phyloP scores from a whole-genome alignment of 2,113 vertebrate species.

The Xyliphius kryptos region DNA sequence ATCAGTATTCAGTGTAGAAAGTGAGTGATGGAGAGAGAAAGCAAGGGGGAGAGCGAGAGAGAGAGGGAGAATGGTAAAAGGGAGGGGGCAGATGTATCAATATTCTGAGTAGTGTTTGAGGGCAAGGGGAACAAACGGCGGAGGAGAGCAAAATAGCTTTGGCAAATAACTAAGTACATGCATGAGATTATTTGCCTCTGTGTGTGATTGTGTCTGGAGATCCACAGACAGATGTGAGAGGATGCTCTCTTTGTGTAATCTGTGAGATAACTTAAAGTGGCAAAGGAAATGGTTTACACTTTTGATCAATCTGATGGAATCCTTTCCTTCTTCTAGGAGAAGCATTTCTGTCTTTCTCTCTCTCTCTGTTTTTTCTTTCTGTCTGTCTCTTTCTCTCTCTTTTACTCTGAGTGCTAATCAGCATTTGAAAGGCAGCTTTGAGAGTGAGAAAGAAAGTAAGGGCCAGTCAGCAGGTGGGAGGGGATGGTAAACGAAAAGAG shows the following conservation, averaged over 20 bases:
- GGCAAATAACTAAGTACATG: slow-evolving; percentile 46
- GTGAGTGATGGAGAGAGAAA: slow-evolving; percentile 70
- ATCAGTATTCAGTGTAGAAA: slow-evolving; percentile 78
- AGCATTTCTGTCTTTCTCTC: too few species aligned
- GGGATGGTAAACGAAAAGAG: slow-evolving; percentile 60
- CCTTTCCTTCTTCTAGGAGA: too few species aligned
- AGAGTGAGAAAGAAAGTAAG: slow-evolving; percentile 74
- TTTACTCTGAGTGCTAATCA: slow-evolving; percentile 69
- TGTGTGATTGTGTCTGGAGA: too few species aligned
- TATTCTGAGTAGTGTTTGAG: slow-evolving; percentile 79
- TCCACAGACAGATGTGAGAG: too few species aligned
- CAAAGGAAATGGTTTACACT: too few species aligned
- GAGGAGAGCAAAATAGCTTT: slow-evolving; percentile 54
- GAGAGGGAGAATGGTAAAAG: slow-evolving; percentile 39
- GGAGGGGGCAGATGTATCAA: slow-evolving; percentile 74
- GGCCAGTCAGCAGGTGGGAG: slow-evolving; percentile 49
- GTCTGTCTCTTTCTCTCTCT: slow-evolving; percentile 43
- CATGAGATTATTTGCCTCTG: slow-evolving; percentile 69
- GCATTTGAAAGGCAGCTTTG: slow-evolving; percentile 77
- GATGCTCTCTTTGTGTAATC: too few species aligned
- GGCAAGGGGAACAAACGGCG: slow-evolving; percentile 71
- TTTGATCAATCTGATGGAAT: too few species aligned
- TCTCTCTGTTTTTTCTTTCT: slow-evolving; percentile 46
- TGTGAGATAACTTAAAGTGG: too few species aligned
- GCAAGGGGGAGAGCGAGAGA: slow-evolving; percentile 39